Conservation (phyloP, 2,113 vertebrate genomes). For the Megaleporinus macrocephalus region DNA sequence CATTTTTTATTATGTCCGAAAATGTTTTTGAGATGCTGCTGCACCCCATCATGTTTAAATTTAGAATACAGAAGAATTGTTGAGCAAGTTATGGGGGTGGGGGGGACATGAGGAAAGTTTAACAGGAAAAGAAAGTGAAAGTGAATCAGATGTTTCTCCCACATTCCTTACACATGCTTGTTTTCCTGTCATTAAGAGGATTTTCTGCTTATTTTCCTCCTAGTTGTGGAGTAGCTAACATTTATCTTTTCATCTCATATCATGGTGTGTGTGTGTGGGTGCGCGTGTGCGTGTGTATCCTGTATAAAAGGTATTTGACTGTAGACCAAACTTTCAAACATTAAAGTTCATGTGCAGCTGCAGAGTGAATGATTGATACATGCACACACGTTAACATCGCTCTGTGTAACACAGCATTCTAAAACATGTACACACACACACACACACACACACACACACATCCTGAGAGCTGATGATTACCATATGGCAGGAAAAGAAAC, state of each 20-base stretch:
- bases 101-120: background rate
- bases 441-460: conserved; percentile 14
- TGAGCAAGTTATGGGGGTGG: background rate
- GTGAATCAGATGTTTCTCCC: background rate
- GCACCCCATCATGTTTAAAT: too few species aligned
- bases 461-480: conserved; percentile 34
- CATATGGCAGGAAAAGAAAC: conserved; percentile 45
- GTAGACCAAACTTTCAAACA: background rate
- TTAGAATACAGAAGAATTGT: too few species aligned
- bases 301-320: background rate
- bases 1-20: too few species aligned
- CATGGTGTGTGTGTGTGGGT: too few species aligned
- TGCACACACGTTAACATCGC: conserved; percentile 15
- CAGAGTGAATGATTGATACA: conserved; percentile 12
- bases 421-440: background rate
- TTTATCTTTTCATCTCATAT: background rate
- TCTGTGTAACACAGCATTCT: too few species aligned
- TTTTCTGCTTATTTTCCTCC: too few species aligned
- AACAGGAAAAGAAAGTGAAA: background rate
- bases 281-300: background rate
- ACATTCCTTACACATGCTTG: background rate
- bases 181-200: background rate
- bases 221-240: too few species aligned
- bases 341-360: background rate
- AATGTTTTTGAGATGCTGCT: too few species aligned